These are phyloP conservation scores for Collichthys lucidus DNA, from an alignment of 2,113 vertebrate genomes.

Conservation along the genomic window DNA sequence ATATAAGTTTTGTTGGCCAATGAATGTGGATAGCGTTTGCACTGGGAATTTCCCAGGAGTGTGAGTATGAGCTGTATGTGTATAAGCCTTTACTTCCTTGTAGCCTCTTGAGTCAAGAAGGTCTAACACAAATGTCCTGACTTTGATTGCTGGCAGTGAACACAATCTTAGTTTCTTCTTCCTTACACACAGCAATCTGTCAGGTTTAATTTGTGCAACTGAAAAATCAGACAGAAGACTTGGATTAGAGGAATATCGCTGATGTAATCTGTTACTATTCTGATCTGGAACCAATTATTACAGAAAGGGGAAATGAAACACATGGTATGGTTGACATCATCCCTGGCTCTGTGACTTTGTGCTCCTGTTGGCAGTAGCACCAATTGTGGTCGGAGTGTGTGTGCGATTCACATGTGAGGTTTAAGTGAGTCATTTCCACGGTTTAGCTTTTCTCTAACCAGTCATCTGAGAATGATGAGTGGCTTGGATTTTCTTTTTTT, in stretches of 20 bases:
- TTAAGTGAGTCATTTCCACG: slow-evolving; percentile 62
- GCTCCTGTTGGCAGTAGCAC: slow-evolving; percentile 24
- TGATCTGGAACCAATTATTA: slow-evolving; percentile 48
- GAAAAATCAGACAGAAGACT: slow-evolving; percentile 1
- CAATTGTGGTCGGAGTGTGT: slow-evolving; percentile 21
- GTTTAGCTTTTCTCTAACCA: slow-evolving; percentile 26
- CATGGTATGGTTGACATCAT: slow-evolving; percentile 61
- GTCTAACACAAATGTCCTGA: not conserved
- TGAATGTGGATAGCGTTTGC: not conserved
- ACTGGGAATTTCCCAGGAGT: slow-evolving; percentile 8
- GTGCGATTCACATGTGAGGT: slow-evolving; percentile 45
- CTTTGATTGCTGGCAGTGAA: not conserved
- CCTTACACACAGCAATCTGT: not conserved
- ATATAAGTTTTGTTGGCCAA: not conserved
- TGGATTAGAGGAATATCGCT: slow-evolving; percentile 6
- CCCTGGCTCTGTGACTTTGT: slow-evolving; percentile 30
- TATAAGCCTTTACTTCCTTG: slow-evolving; percentile 9
- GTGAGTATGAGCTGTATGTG: slow-evolving; percentile 1
- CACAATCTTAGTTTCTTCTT: not conserved
- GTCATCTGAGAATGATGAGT: slow-evolving; percentile 30
- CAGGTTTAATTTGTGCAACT: not conserved
- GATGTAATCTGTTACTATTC: slow-evolving; percentile 47
- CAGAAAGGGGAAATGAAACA: slow-evolving; percentile 69
- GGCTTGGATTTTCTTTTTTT: not conserved
- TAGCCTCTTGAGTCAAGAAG: not conserved